Conservation (phyloP, 2,797 vertebrate genomes). For the Poeciliopsis infans region DNA sequence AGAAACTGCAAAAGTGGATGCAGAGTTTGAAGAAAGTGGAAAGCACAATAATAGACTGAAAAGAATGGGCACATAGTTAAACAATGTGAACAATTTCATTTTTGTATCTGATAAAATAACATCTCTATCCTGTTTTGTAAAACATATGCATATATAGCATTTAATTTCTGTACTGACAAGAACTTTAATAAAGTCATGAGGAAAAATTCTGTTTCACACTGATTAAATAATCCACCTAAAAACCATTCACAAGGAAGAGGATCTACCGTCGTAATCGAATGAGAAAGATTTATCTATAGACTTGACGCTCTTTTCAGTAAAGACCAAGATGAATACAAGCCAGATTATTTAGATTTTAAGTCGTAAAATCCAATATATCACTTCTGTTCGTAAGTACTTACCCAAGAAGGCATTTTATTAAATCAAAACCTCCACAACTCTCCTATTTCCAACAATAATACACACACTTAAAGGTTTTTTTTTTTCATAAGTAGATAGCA, state of each 20-base stretch:
- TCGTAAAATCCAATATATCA: neutral
- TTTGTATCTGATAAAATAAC: neutral
- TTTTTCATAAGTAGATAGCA: slow-evolving; percentile 8
- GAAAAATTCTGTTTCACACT: neutral
- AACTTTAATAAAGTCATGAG: neutral
- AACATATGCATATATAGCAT: neutral
- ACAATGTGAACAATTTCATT: neutral
- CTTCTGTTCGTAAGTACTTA: neutral
- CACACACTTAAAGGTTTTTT: slow-evolving; percentile 1
- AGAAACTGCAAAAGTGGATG: neutral
- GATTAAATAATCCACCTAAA: neutral
- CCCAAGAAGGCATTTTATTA: neutral
- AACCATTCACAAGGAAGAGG: neutral
- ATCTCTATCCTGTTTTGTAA: neutral
- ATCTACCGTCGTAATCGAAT: neutral
- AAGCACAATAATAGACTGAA: neutral
- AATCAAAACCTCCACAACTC: slow-evolving; percentile 14
- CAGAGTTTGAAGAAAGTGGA: slow-evolving; percentile 6
- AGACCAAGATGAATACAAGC: neutral
- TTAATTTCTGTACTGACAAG: neutral
- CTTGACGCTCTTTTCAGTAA: neutral
- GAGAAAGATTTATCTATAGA: neutral
- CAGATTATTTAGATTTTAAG: neutral
- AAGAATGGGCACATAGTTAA: neutral
- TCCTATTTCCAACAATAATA: slow-evolving; percentile 15